Percentiles rank a stretch among this genome's conserved stretches.
phyloP scores from a whole-genome alignment of 2,888 invertebrate genomes.

The Troides oblongomaculatus region DNA sequence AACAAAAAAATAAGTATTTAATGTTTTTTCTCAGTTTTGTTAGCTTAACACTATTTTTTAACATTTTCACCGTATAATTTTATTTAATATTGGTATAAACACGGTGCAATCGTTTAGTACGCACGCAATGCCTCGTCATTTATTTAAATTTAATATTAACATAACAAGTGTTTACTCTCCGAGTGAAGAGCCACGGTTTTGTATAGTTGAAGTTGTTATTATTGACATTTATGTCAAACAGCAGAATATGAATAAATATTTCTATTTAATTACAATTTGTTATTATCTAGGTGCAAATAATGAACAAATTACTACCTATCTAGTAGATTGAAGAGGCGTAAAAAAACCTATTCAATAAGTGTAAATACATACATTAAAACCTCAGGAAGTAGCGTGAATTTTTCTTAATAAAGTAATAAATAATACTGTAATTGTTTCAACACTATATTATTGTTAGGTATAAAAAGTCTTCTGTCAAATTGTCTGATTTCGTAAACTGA shows the following conservation, averaged over 20 bases:
- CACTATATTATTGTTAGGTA: too few relatives aligned
- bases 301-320: slow-evolving; percentile 12
- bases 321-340: background rate
- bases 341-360: slow-evolving; percentile 5
- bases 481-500: too few relatives aligned
- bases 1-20: background rate
- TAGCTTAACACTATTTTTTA: background rate
- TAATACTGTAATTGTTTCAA: too few relatives aligned
- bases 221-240: slow-evolving; percentile 7
- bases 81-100: background rate
- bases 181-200: slow-evolving; percentile 17
- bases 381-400: too few relatives aligned
- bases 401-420: too few relatives aligned
- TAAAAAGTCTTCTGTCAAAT: too few relatives aligned
- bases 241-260: slow-evolving; percentile 15
- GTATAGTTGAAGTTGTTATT: slow-evolving; percentile 24
- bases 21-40: background rate
- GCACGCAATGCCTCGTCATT: slow-evolving; percentile 19
- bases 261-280: slow-evolving; percentile 4
- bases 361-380: background rate
- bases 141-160: slow-evolving; percentile 29
- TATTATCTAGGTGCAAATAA: slow-evolving; percentile 13
- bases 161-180: slow-evolving; percentile 14
- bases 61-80: background rate
- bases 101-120: slow-evolving; percentile 10